These are phyloP conservation scores for Liasis olivaceus DNA, from an alignment of 2,797 vertebrate genomes.

Conservation along the genomic window DNA sequence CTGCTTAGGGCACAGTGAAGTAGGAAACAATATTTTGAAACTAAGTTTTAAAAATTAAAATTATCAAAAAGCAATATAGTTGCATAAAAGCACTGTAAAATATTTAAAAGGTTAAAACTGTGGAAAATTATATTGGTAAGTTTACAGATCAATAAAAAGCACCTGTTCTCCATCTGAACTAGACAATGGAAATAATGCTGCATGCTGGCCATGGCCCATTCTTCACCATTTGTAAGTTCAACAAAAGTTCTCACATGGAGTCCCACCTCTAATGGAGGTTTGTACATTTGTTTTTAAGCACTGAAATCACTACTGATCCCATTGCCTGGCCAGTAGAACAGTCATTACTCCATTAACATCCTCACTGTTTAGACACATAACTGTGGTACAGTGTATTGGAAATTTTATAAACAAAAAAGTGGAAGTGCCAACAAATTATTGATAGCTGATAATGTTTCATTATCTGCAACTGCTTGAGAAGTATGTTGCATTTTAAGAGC, in stretches of 20 bases:
- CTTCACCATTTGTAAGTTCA: constrained; percentile 85
- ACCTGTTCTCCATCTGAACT: constrained; percentile 88
- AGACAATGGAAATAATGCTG: constrained; percentile 87
- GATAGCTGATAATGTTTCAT: constrained; percentile 90
- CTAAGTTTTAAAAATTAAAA: constrained; percentile 87
- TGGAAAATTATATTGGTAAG: constrained; percentile 91
- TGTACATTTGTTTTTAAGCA: constrained; percentile 85
- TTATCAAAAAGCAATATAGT: constrained; percentile 91
- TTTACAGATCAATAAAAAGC: constrained; percentile 90
- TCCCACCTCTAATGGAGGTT: constrained; percentile 81
- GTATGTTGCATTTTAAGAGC: constrained; percentile 90
- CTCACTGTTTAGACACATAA: constrained; percentile 88
- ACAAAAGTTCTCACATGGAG: constrained; percentile 84
- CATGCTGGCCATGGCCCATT: constrained; percentile 87
- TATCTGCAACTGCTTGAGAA: constrained; percentile 88
- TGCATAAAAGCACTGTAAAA: constrained; percentile 92
- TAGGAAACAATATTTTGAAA: constrained; percentile 88
- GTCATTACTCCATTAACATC: constrained; percentile 89
- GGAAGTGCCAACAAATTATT: constrained; percentile 90
- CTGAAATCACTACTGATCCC: constrained; percentile 85
- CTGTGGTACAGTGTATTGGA: constrained; percentile 89
- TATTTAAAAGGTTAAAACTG: constrained; percentile 91
- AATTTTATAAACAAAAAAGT: constrained; percentile 87
- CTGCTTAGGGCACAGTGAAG: constrained; percentile 87
- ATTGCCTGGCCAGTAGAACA: constrained; percentile 88